These are phyloP conservation scores for Erinaceus europaeus DNA, from an alignment of 2,113 vertebrate genomes.

Conservation along the genomic window DNA sequence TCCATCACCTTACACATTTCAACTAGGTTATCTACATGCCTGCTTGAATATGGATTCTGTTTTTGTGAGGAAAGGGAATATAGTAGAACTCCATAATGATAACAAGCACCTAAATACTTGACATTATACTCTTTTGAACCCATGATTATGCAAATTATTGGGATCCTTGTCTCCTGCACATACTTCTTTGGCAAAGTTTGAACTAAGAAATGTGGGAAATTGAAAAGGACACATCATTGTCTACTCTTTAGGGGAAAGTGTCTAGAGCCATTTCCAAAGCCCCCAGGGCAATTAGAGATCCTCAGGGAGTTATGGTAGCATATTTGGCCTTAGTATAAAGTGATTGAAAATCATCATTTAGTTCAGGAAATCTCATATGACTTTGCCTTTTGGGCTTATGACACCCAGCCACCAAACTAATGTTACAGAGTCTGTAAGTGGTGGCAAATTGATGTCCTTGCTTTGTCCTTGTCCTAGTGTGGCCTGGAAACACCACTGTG, in stretches of 20 bases:
- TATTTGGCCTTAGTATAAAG: constrained; percentile 37
- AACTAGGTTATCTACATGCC: neutral
- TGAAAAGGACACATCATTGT: constrained; percentile 27
- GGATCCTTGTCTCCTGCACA: neutral
- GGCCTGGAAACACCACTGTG: neutral
- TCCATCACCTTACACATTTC: neutral
- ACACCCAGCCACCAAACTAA: accelerated
- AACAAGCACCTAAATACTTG: neutral
- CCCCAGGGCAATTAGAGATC: constrained; percentile 27
- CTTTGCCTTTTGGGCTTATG: neutral
- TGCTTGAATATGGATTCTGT: neutral
- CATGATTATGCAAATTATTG: neutral
- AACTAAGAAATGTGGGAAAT: constrained; percentile 41
- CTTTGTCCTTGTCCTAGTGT: neutral
- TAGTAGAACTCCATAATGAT: neutral
- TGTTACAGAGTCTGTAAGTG: neutral
- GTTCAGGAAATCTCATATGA: neutral
- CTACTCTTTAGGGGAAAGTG: constrained; percentile 36
- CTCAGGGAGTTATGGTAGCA: constrained; percentile 6
- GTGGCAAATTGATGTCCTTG: neutral
- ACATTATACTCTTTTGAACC: neutral
- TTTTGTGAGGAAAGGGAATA: neutral
- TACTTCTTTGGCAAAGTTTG: constrained; percentile 5
- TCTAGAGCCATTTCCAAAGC: constrained; percentile 30
- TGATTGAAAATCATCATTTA: neutral